Conservation (phyloP, 92 coral and sea anemone species). For the Scolanthus callimorphus region DNA sequence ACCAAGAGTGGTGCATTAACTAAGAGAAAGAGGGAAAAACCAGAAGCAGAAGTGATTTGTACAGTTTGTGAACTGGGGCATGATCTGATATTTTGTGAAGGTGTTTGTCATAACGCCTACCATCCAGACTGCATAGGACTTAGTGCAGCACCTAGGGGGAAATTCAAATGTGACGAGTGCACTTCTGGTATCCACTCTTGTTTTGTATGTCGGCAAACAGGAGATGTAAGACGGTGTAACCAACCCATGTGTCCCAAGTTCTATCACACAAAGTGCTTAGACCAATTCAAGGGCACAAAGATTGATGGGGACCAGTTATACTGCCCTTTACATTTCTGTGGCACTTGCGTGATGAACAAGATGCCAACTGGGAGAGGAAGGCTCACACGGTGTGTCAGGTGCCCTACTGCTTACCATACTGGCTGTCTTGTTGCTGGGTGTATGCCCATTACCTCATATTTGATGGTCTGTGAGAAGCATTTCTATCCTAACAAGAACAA, state of each 20-base stretch:
- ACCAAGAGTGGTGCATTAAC: slow-evolving; percentile 29
- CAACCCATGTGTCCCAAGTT: slow-evolving; percentile 76
- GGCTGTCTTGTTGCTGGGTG: slow-evolving; percentile 98
- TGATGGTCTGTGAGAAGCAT: slow-evolving; percentile 90
- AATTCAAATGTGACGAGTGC: slow-evolving; percentile 93
- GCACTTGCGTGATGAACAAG: slow-evolving; percentile 82
- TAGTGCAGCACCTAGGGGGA: slow-evolving; percentile 66
- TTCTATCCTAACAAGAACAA: slow-evolving; percentile 89
- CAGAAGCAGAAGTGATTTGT: slow-evolving; percentile 81
- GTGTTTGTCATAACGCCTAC: slow-evolving; percentile 84
- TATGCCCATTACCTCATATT: slow-evolving; percentile 77
- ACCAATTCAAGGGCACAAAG: slow-evolving; percentile 54
- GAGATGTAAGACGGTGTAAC: slow-evolving; percentile 78
- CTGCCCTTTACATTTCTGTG: slow-evolving; percentile 87
- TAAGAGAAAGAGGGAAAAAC: slow-evolving; percentile 16
- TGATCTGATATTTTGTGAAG: slow-evolving; percentile 83
- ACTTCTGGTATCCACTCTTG: slow-evolving; percentile 90
- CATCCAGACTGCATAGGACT: slow-evolving; percentile 94
- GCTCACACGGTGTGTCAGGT: slow-evolving; percentile 84
- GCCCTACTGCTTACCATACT: slow-evolving; percentile 92
- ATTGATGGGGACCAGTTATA: slow-evolving; percentile 77
- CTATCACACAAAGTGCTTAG: slow-evolving; percentile 83
- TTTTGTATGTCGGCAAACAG: slow-evolving; percentile 86
- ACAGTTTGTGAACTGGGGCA: slow-evolving; percentile 91
- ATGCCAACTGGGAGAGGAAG: slow-evolving; percentile 56